A percentile compares a stretch with the other conserved stretches of the same genome.
Conservation (phyloP, 2,888 invertebrate species). For the Amorpha juglandis region DNA sequence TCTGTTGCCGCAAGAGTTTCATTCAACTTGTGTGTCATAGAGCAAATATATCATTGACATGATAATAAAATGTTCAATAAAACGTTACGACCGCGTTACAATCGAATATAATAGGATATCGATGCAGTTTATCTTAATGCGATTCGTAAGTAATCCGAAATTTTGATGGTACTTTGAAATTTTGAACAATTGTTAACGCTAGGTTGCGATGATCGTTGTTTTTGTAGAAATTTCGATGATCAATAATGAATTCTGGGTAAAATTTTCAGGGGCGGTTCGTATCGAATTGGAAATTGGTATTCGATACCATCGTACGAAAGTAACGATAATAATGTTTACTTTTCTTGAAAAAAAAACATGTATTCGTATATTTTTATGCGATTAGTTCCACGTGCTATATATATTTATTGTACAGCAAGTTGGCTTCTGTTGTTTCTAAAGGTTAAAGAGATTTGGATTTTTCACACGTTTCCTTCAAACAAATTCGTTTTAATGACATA, state of each 20-base stretch:
- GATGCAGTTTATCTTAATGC: slow-evolving; percentile 40
- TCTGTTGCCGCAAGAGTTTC: slow-evolving; percentile 22
- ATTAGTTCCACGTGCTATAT: slow-evolving; percentile 7
- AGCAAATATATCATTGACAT: slow-evolving; percentile 40
- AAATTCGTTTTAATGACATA: neutral
- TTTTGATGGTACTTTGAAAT: slow-evolving; percentile 35
- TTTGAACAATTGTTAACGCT: slow-evolving; percentile 30
- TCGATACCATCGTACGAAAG: neutral
- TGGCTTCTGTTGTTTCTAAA: neutral
- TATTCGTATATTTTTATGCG: neutral
- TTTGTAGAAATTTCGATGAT: slow-evolving; percentile 12
- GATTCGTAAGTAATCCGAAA: slow-evolving; percentile 37
- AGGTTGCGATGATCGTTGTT: slow-evolving; percentile 9
- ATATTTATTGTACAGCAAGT: slow-evolving; percentile 10
- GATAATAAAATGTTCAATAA: slow-evolving; percentile 39
- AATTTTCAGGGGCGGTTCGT: slow-evolving; percentile 16
- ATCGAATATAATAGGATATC: slow-evolving; percentile 28
- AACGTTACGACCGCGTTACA: slow-evolving; percentile 41
- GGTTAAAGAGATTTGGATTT: neutral
- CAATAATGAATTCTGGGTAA: slow-evolving; percentile 3
- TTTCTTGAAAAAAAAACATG: neutral
- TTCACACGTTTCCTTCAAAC: neutral
- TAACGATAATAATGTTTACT: slow-evolving; percentile 13
- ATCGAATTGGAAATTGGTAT: slow-evolving; percentile 13
- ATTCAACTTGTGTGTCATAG: slow-evolving; percentile 33